phyloP scores from a whole-genome alignment of 2,888 invertebrate genomes.

The Spisula solida region DNA sequence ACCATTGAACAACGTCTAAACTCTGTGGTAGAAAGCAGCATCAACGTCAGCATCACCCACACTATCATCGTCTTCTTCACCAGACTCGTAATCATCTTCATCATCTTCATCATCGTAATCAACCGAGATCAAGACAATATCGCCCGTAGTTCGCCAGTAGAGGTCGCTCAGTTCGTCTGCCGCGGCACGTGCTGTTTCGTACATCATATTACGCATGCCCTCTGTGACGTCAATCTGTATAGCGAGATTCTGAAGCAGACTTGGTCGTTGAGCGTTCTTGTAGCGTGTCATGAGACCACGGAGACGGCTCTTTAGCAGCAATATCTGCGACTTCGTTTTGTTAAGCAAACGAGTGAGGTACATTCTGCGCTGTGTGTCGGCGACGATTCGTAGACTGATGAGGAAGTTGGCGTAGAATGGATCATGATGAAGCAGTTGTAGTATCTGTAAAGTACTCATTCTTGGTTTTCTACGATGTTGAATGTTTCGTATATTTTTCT shows the following conservation, averaged over 20 bases:
- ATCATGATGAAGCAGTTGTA: constrained; percentile 22
- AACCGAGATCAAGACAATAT: constrained; percentile 52
- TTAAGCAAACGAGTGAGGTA: constrained; percentile 45
- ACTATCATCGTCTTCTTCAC: constrained; percentile 50
- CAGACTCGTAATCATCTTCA: constrained; percentile 55
- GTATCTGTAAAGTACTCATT: constrained; percentile 37
- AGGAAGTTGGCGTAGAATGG: constrained; percentile 24
- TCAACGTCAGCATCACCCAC: constrained; percentile 30
- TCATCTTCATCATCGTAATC: constrained; percentile 67
- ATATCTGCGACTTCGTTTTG: constrained; percentile 47
- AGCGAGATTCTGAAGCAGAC: constrained; percentile 50
- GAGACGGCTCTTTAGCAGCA: constrained; percentile 50
- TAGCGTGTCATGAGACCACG: constrained; percentile 55
- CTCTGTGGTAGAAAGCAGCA: constrained; percentile 2
- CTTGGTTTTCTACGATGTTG: background rate
- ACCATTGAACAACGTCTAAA: background rate
- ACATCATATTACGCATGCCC: constrained; percentile 62
- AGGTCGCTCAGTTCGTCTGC: constrained; percentile 62
- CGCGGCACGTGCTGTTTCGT: constrained; percentile 57
- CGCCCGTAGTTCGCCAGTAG: constrained; percentile 47
- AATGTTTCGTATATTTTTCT: background rate
- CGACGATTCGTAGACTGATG: constrained; percentile 17
- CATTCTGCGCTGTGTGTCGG: constrained; percentile 33
- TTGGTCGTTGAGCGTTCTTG: constrained; percentile 31
- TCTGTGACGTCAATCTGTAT: constrained; percentile 64